phyloP scores from a whole-genome alignment of 2,797 vertebrate genomes.

The Manis crassicaudata region DNA sequence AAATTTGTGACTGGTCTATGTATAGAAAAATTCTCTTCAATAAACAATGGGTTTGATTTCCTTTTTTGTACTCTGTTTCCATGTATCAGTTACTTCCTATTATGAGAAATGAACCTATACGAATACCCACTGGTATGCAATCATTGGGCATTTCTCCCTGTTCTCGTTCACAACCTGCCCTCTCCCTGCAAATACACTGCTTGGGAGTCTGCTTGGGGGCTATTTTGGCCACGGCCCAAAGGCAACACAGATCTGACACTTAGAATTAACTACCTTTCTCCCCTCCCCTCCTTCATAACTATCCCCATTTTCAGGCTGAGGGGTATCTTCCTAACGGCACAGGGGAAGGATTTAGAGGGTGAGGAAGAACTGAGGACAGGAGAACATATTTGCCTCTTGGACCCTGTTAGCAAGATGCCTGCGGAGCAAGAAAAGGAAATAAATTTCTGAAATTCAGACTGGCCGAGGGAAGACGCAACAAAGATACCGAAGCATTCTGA shows the following conservation, averaged over 20 bases:
- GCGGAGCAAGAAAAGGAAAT: neutral
- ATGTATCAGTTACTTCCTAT: neutral
- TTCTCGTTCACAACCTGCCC: neutral
- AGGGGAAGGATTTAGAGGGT: neutral
- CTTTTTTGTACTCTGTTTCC: neutral
- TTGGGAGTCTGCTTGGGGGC: neutral
- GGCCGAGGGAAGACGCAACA: neutral
- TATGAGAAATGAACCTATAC: neutral
- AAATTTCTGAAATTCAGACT: neutral
- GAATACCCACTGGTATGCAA: neutral
- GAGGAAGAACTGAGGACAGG: neutral
- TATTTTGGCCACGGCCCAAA: neutral
- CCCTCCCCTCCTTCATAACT: neutral
- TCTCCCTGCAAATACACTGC: neutral
- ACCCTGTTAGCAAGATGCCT: neutral
- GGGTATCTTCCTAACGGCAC: neutral
- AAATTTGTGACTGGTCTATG: neutral
- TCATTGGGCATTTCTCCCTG: neutral
- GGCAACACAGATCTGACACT: neutral
- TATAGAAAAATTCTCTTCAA: neutral
- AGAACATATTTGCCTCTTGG: neutral
- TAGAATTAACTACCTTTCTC: neutral
- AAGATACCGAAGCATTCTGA: neutral
- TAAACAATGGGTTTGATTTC: neutral
- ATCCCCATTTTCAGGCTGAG: neutral